Conservation (phyloP, 2,797 vertebrate genomes). For the Mycteria americana region DNA sequence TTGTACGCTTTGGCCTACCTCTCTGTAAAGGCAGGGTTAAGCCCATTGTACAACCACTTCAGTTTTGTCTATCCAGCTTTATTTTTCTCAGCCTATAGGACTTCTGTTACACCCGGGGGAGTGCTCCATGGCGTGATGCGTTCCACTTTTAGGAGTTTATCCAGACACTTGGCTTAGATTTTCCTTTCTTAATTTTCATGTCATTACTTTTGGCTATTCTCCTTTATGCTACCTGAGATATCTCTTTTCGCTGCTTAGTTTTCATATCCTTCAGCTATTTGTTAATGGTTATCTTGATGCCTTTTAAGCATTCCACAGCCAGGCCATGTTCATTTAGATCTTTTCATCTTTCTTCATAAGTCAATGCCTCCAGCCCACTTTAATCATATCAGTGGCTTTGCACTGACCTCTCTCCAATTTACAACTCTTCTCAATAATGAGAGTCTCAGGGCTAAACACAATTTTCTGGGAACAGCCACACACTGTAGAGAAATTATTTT, state of each 20-base stretch:
- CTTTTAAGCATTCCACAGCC: constrained; percentile 39
- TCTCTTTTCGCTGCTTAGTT: constrained; percentile 25
- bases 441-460: constrained; percentile 39
- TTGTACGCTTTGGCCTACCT: neutral
- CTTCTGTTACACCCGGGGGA: neutral
- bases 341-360: constrained; percentile 69
- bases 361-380: constrained; percentile 62
- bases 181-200: constrained; percentile 30
- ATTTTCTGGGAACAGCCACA: constrained; percentile 24
- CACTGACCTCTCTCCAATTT: constrained; percentile 45
- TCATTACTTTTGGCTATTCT: constrained; percentile 35
- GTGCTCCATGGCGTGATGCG: neutral
- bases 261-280: constrained; percentile 68
- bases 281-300: constrained; percentile 64
- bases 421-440: constrained; percentile 44
- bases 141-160: neutral
- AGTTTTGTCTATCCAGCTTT: neutral
- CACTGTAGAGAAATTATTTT: neutral
- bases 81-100: neutral
- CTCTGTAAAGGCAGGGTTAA: neutral
- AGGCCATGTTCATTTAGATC: constrained; percentile 59
- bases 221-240: neutral
- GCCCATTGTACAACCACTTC: neutral
- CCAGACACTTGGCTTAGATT: neutral
- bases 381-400: constrained; percentile 55